Conservation (phyloP, 2,888 invertebrate genomes). For the Epinotia brunnichana region DNA sequence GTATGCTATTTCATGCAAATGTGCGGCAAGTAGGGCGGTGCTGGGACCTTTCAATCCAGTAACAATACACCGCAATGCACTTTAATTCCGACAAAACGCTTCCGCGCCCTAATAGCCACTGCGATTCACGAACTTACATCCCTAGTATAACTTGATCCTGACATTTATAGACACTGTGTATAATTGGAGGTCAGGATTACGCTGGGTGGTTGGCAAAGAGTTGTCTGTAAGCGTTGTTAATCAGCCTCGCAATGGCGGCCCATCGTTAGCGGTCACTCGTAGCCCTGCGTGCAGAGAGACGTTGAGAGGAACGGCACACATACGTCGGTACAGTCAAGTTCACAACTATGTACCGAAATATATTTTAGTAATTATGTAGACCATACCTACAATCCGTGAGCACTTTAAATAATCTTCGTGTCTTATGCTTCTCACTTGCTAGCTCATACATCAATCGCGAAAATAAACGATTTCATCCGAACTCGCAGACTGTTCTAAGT, state of each 20-base stretch:
- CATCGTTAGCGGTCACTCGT: conserved; percentile 31
- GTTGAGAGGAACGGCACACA: not conserved
- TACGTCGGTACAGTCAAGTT: not conserved
- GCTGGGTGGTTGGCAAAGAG: not conserved
- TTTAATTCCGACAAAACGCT: conserved; percentile 26
- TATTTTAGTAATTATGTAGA: too few species aligned
- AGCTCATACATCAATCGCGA: too few species aligned
- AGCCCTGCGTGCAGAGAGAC: conserved; percentile 14
- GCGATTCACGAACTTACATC: not conserved
- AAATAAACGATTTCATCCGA: too few species aligned
- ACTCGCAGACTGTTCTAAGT: too few species aligned
- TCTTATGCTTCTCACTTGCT: too few species aligned
- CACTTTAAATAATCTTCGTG: too few species aligned
- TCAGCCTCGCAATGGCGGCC: not conserved
- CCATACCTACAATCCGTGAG: too few species aligned
- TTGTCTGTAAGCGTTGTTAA: not conserved
- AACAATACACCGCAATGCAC: conserved; percentile 36
- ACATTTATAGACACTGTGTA: not conserved
- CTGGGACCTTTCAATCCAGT: conserved; percentile 19
- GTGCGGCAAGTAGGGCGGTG: conserved; percentile 8
- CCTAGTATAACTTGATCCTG: not conserved
- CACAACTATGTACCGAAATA: too few species aligned
- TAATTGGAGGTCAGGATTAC: not conserved
- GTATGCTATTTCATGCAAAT: conserved; percentile 11
- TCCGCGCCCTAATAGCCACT: conserved; percentile 19